Conservation (phyloP, 92 coral and sea anemone species). For the Zoanthus gigantus region DNA sequence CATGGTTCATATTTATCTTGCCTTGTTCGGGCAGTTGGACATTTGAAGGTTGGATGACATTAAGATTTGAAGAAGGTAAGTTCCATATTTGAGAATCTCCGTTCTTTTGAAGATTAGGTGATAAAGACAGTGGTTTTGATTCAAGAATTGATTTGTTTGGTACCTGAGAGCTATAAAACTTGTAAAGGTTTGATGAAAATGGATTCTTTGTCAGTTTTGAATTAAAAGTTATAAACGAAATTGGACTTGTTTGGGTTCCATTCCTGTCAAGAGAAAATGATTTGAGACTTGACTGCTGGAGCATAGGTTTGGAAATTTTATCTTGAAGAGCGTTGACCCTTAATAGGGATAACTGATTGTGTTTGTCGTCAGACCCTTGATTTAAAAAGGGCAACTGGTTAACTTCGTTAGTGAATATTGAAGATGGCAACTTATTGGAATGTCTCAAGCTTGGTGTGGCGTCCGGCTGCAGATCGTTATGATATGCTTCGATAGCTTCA, state of each 20-base stretch:
- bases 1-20: background rate
- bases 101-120: background rate
- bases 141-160: background rate
- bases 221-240: background rate
- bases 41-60: background rate
- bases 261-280: background rate
- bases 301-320: background rate
- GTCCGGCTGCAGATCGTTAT: background rate
- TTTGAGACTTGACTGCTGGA: background rate
- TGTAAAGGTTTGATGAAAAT: background rate
- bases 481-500: no score
- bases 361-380: background rate
- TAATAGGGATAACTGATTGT: background rate
- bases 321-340: background rate
- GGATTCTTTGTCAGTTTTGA: background rate
- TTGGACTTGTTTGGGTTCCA: background rate
- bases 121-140: background rate
- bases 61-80: conserved; percentile 7
- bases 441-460: background rate
- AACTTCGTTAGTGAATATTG: background rate
- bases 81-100: background rate
- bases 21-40: background rate
- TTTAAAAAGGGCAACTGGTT: background rate
- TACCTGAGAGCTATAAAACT: background rate
- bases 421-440: conserved; percentile 20